phyloP scores from a whole-genome alignment of 2,797 vertebrate species.

The Poecile montanus region DNA sequence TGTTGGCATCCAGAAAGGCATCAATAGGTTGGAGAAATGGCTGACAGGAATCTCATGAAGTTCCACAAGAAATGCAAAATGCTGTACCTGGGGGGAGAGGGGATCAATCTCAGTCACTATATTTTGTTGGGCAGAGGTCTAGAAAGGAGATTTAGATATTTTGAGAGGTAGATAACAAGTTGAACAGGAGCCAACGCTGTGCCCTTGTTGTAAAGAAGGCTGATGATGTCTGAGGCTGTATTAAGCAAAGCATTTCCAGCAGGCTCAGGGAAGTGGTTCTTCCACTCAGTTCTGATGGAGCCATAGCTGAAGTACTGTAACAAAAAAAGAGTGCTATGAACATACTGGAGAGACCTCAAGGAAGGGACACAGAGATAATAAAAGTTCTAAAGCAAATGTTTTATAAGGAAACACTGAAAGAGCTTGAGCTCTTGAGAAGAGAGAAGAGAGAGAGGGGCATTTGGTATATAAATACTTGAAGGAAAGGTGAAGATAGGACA shows the following conservation, averaged over 20 bases:
- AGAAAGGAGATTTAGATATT: background rate
- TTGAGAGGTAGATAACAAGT: background rate
- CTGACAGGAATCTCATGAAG: background rate
- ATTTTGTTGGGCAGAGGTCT: accelerated
- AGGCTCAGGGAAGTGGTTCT: background rate
- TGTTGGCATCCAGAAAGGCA: background rate
- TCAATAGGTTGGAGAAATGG: background rate
- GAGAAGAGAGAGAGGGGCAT: background rate
- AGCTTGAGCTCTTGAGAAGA: background rate
- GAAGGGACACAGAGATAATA: background rate
- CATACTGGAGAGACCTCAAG: background rate
- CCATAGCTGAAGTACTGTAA: background rate
- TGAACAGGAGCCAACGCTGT: background rate
- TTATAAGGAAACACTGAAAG: background rate
- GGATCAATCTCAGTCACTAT: background rate
- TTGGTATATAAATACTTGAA: background rate
- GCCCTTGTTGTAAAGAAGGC: background rate
- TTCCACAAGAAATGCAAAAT: background rate
- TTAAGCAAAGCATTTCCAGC: background rate
- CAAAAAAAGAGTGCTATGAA: background rate
- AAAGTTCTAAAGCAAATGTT: background rate
- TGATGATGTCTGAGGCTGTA: background rate
- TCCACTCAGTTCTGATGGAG: accelerated
- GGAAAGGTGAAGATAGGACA: background rate
- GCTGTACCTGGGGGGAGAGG: background rate